Percentiles rank a stretch among this genome's conserved stretches.
Conservation (phyloP, 1,140 invertebrate species). For the Sitophilus oryzae region DNA sequence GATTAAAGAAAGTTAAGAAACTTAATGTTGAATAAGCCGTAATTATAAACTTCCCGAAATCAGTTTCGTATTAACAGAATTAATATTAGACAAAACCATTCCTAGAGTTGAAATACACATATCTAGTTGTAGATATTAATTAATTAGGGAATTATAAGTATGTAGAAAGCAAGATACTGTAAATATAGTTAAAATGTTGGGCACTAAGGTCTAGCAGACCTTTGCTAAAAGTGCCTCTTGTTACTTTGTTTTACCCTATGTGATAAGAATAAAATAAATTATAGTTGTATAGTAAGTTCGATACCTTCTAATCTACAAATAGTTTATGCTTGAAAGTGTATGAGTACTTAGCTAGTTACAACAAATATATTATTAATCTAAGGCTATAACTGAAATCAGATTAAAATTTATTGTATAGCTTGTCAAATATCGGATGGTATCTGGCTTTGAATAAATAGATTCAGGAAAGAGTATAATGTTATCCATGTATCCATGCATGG, state of each 20-base stretch:
- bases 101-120: slow-evolving; percentile 38
- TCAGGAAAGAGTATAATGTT: too few relatives aligned
- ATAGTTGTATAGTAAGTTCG: too few relatives aligned
- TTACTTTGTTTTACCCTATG: slow-evolving; percentile 40
- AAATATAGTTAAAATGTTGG: slow-evolving; percentile 37
- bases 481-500: too few relatives aligned
- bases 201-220: slow-evolving; percentile 33
- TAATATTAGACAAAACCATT: slow-evolving; percentile 18
- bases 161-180: slow-evolving; percentile 27
- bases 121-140: slow-evolving; percentile 38
- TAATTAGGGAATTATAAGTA: slow-evolving; percentile 8
- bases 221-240: slow-evolving; percentile 39
- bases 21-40: slow-evolving; percentile 22
- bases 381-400: too few relatives aligned
- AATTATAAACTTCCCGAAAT: slow-evolving; percentile 36
- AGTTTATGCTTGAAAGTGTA: too few relatives aligned
- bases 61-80: slow-evolving; percentile 28
- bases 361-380: too few relatives aligned
- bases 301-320: too few relatives aligned
- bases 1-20: slow-evolving; percentile 18
- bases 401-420: too few relatives aligned
- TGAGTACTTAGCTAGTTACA: too few relatives aligned
- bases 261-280: too few relatives aligned
- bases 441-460: too few relatives aligned
- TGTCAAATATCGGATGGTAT: too few relatives aligned